phyloP scores from a whole-genome alignment of 30 jellyfish, hydroid and myxozoan species.

The Hydractinia symbiolongicarpus region DNA sequence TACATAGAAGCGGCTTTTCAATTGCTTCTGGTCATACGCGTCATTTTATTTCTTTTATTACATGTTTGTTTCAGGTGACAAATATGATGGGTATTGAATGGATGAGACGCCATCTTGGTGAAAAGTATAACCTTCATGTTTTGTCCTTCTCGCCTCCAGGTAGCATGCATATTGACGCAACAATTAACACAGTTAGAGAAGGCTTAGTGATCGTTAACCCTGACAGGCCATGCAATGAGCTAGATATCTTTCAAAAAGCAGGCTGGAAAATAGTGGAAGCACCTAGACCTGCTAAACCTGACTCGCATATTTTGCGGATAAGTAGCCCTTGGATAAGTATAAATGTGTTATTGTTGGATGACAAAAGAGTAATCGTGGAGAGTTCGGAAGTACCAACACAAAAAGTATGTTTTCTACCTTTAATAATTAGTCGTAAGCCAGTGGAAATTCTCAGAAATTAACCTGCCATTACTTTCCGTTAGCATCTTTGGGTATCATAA shows the following conservation, averaged over 20 bases:
- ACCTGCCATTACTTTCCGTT: too few species aligned
- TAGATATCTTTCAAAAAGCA: conserved; percentile 54
- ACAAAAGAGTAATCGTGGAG: conserved; percentile 76
- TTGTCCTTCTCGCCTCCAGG: conserved; percentile 55
- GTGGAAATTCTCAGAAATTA: too few species aligned
- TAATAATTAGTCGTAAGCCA: too few species aligned
- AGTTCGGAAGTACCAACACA: conserved; percentile 41
- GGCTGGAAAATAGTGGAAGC: conserved; percentile 68
- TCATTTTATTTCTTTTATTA: too few species aligned
- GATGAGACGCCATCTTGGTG: conserved; percentile 83
- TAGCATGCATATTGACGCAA: conserved; percentile 89
- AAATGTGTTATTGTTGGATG: conserved; percentile 80
- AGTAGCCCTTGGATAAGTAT: conserved; percentile 63
- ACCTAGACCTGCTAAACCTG: conserved; percentile 45
- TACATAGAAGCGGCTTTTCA: too few species aligned
- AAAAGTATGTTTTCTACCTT: too few species aligned
- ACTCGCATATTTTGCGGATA: conserved; percentile 51
- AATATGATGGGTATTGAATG: conserved; percentile 68
- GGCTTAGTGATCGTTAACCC: conserved; percentile 76
- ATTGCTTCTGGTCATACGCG: too few species aligned
- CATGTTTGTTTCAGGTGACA: too few species aligned
- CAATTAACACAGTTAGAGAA: conserved; percentile 62
- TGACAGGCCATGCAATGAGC: conserved; percentile 53
- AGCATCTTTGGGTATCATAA: too few species aligned
- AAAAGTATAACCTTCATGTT: conserved; percentile 52